Conservation (phyloP, 2,797 vertebrate species). For the Paedocypris micromegethes region DNA sequence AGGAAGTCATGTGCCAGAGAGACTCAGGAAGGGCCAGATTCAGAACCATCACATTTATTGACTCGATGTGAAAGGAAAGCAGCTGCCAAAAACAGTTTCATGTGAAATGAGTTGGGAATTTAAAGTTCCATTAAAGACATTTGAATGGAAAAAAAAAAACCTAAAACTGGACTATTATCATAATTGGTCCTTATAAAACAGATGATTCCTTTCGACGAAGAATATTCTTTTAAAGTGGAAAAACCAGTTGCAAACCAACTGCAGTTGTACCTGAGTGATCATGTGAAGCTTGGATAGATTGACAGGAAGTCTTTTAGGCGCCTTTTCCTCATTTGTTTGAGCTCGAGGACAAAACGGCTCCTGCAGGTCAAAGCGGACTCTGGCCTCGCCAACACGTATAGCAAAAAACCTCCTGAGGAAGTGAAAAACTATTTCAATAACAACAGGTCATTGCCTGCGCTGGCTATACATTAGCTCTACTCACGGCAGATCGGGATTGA, state of each 20-base stretch:
- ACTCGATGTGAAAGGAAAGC: conserved; percentile 85
- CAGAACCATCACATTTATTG: conserved; percentile 91
- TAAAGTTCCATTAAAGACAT: not conserved
- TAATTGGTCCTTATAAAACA: no score
- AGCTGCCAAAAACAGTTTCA: conserved; percentile 62
- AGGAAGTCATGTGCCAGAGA: conserved; percentile 90
- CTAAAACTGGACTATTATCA: no score
- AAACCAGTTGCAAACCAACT: not conserved
- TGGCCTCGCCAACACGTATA: conserved; percentile 86
- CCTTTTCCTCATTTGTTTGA: conserved; percentile 41
- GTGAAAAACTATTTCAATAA: not conserved
- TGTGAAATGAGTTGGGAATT: not conserved
- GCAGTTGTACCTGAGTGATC: conserved; percentile 79
- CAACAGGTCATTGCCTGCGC: not conserved
- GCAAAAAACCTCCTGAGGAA: conserved; percentile 81
- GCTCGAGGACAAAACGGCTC: conserved; percentile 57
- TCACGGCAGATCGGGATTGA: conserved; percentile 89
- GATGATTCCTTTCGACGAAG: no score
- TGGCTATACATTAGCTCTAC: conserved; percentile 53
- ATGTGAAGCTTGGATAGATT: conserved; percentile 77
- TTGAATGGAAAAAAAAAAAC: not conserved
- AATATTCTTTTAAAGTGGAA: not conserved
- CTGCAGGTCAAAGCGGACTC: conserved; percentile 82
- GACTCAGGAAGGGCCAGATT: conserved; percentile 87
- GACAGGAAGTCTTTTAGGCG: conserved; percentile 59